phyloP scores from a whole-genome alignment of 37 sponge, comb jelly and placozoan species.

The Geodia barretti region DNA sequence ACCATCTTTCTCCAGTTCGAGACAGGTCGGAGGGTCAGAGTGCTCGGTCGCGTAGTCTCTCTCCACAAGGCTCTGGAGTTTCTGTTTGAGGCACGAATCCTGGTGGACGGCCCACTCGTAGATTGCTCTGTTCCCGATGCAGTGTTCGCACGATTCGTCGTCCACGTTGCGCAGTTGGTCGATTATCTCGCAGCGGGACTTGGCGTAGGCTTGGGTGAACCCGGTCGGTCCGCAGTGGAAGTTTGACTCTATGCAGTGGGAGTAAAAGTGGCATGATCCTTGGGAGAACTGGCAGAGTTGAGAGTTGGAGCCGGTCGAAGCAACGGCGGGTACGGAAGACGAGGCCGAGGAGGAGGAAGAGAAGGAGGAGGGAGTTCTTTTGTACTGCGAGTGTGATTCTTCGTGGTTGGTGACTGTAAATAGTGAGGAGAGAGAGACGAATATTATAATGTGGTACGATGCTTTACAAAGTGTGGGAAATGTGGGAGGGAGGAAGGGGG shows the following conservation, averaged over 20 bases:
- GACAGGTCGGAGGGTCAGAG: conserved; percentile 42
- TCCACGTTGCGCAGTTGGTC: not conserved
- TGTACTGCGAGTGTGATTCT: not conserved
- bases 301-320: not conserved
- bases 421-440: too few relatives aligned
- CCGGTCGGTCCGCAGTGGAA: conserved; percentile 36
- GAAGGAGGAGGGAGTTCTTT: not conserved
- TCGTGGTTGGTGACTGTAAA: not conserved
- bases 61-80: conserved; percentile 21
- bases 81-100: conserved; percentile 61
- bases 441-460: too few relatives aligned
- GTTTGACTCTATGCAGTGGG: conserved; percentile 50
- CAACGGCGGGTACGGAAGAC: not conserved
- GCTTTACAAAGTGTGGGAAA: too few relatives aligned
- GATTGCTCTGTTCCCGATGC: not conserved
- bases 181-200: conserved; percentile 37
- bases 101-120: conserved; percentile 17
- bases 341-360: too few relatives aligned
- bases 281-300: conserved; percentile 1
- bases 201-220: conserved; percentile 49
- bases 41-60: not conserved
- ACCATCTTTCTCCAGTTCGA: conserved; percentile 49
- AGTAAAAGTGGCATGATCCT: conserved; percentile 53
- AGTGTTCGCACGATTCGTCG: not conserved
- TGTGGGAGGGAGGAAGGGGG: not conserved